Percentiles rank a stretch among this genome's conserved stretches.
Evolutionary conservation across 2,797 vertebrate species (phyloP).

Genomic region (Hemitrygon akajei): DNA sequence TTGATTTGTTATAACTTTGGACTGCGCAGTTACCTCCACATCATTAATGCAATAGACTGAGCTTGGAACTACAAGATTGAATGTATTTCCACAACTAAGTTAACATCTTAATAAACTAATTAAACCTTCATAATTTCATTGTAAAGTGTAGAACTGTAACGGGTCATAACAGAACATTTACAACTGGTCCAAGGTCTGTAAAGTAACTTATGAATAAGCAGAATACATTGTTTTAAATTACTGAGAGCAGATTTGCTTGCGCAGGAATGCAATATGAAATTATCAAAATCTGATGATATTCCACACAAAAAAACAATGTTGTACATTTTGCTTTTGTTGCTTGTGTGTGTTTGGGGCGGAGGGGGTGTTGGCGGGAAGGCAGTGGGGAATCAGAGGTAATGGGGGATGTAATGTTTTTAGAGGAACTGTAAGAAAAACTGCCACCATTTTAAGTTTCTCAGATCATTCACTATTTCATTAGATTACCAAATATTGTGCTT

Average conservation of each 20-base stretch:
- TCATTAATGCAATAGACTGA: not conserved
- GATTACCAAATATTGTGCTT: not conserved
- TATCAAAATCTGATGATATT: not conserved
- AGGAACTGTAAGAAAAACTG: not conserved
- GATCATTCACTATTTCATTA: not conserved
- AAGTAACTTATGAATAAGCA: not conserved
- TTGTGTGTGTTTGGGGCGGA: not conserved
- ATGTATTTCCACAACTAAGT: not conserved
- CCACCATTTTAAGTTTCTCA: not conserved
- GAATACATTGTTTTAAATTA: not conserved
- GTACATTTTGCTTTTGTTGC: not conserved
- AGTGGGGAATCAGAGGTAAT: not conserved
- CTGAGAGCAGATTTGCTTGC: not conserved
- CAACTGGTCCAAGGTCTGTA: not conserved
- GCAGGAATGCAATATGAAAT: not conserved
- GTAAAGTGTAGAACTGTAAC: too few relatives aligned
- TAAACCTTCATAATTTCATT: not conserved
- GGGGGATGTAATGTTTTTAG: not conserved
- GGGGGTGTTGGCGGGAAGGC: not conserved
- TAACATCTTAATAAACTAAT: not conserved
- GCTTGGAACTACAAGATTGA: not conserved
- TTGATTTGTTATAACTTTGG: slow-evolving; percentile 4
- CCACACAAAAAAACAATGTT: not conserved
- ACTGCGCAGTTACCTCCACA: slow-evolving; percentile 5
- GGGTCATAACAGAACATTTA: not conserved